Evolutionary conservation across 2,888 invertebrate species (phyloP), one percentile per base, ranked within the genome.

Genomic region (Chydorus sphaericus): DNA sequence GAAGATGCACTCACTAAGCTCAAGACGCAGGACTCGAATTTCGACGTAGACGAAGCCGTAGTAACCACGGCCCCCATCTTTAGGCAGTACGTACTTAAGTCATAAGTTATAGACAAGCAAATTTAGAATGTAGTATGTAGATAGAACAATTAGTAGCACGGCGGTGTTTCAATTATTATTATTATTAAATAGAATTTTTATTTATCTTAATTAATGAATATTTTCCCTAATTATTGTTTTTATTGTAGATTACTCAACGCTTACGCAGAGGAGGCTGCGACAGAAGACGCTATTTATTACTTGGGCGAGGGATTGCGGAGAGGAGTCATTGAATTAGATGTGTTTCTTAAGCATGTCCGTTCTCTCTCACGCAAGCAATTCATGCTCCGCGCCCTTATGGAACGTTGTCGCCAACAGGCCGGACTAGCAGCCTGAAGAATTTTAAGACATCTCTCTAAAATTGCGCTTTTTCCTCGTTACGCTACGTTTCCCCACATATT

Each of bases 241-340:
- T 8, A 11, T 36, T 14, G n/a, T 33, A 87, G 87, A 68, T 80
- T 97, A 66, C 72, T 96, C 59, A 90, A 87, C 71, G 85, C 92
- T 44, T 96, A 90, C 74, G 92, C 93, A 52, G 94, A 97, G 71
- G 98, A 98, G 75, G 92, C 96, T 60, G 94, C 98, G 16, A 80
- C 90, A 54, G 97, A 98, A 75, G 98, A 98, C 76, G 90, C 94
- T 59, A 93, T 98, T 67, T 99, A 97, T 70, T 94, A 93, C 69
- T 82, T 99, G 72, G 94, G 94, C 8, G 93, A 96, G 74, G 94
- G 92, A 10, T 71, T 97, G 59, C 79, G 93, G 60, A 83, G 87
- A 63, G 85, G 87, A 59, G 89, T 91, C 7, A 89, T 99, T 66
- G 94, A 94, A 73, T 74, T 97, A 66, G 96, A 98, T 67, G 85